Base-by-base conservation (phyloP, 1,140 invertebrate genomes). In the Diachasma alloeum region DNA sequence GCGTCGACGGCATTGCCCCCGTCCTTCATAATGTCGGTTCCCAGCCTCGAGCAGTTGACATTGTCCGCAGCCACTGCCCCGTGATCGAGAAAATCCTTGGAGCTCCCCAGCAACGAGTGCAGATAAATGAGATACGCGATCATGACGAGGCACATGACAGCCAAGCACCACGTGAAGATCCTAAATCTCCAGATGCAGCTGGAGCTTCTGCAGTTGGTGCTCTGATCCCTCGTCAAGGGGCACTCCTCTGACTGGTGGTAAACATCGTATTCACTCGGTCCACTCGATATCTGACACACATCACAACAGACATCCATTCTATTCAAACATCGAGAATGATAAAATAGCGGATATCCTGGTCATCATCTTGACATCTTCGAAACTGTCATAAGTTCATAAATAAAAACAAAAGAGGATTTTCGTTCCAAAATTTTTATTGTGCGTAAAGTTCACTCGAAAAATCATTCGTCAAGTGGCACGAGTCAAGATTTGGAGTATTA, bases 51-150 rank as follows among this genome's bases (percentile, higher is more conserved):
- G 88, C 95, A 96, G 83, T 92, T 90, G 76, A 90, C 87, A 82
- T 91, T 92, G 80, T 95, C 94, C 42, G 94, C 92, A 4, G 93
- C 93, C 67, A 96, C 94, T 79, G 93, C 94, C 48, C 94, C 95
- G 90, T 95, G 94, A 68, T 68, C 66, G 36, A 63, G 8, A 8
- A 63, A 15, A 15, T 63, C 59, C 24, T 19, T 63, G 15, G 22
- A 26, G 10, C 8, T 63, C 4, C 59, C 24, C 5, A 63, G 24
- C 24, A 63, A 24, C 19, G 59, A 63, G 22, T 63, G 36, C n/a
- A 68, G 17, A 68, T 37, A 68, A 37, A 68, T 39, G 1, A 68
- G 31, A 4, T 37, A 39, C 3, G 9, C 36, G 0, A 68, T 37
- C 36, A 68, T 68, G 0, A 68, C 17, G 3, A 68, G 13, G n/a